Evolutionary conservation across 2,797 vertebrate species (phyloP), one percentile per base, ranked within the genome.

Genomic region (Pyrocephalus nanus): DNA sequence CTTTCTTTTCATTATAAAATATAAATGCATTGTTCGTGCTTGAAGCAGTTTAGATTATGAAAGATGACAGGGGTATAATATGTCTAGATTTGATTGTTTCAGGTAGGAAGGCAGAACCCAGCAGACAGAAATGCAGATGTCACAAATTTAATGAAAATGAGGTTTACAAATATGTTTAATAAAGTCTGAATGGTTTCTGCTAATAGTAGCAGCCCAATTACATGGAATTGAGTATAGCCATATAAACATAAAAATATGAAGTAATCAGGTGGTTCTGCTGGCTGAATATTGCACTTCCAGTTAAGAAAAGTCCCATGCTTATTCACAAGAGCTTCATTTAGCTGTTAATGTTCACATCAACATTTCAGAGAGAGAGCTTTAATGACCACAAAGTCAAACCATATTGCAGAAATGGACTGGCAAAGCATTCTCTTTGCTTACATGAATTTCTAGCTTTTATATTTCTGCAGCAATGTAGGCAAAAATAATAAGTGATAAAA

Each of bases 1-100:
- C 76, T 96, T 97, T 93, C 94, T 96, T 96, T 98, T 97, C 96
- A 95, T 97, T 96, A 97, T 95, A 96, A 98, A 98, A 97, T 93
- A 97, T 96, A 97, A 97, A 97, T 97, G 92, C 74, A 84, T 94
- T 95, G 83, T 82, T 96, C 77, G 83, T 96, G 95, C 95, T 97
- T 93, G 58, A 88, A 93, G 92, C 80, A n/a, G 86, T 96, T 96
- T 96, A 95, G 90, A 95, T 97, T 92, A 96, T 97, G 96, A 97
- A 97, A 97, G 88, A 97, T 94, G 85, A 96, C 97, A 98, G 96
- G 97, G 97, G 97, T 95, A 94, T 95, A 96, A 96, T 79, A 73
- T 86, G 88, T 91, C 94, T 96, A 48, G 80, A 90, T 97, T 90
- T 97, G 94, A 98, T 97, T 96, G 92, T 97, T 92, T 90, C 95